Evolutionary conservation across 2,797 vertebrate species (phyloP), one percentile per base, ranked within the genome.

Genomic region (Aratinga solstitialis): DNA sequence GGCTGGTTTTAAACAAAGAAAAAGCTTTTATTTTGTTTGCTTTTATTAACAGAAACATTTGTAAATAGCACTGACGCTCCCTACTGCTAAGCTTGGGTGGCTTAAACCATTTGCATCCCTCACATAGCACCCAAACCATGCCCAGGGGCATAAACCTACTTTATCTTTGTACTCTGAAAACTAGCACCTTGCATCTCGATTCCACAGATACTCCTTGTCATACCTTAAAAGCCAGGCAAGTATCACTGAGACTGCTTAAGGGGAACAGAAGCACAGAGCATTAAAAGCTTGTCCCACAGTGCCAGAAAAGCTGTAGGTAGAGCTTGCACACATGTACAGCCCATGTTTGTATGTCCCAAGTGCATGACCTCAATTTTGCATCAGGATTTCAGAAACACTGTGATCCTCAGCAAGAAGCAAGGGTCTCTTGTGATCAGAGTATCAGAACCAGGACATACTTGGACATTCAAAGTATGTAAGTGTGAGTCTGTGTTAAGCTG

Each of bases 321-420:
- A 30, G 38, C 29, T 73, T 11, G 12, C 0, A 1, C 2, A 20
- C 3, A 16, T 24, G 13, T 2, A 29, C 9, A 78, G 19, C n/a
- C 43, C 51, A 30, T 2, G 2, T 2, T 5, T 5, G 21, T 19
- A 36, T 38, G 5, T 11, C 13, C 13, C 2, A 1, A 22, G 13
- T 6, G 40, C 24, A 4, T 3, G 17, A 24, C 24, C 40, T 50
- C 24, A 8, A 27, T 21, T 27, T 19, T 11, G 15, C 48, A 62
- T 2, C 27, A 18, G 65, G 10, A 36, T 32, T 71, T 36, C 58
- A 38, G 58, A 72, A 61, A 34, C 2, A 3, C 9, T 9, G 15
- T 10, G 29, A 82, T 48, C 38, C 59, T 56, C 66, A 50, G n/a
- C 24, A 30, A 53, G 32, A 26, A 81, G 40, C 22, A 29, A 22